Evolutionary conservation across 2,888 invertebrate species (phyloP), one percentile per base, ranked within the genome.

Genomic region (Acleris sparsana): DNA sequence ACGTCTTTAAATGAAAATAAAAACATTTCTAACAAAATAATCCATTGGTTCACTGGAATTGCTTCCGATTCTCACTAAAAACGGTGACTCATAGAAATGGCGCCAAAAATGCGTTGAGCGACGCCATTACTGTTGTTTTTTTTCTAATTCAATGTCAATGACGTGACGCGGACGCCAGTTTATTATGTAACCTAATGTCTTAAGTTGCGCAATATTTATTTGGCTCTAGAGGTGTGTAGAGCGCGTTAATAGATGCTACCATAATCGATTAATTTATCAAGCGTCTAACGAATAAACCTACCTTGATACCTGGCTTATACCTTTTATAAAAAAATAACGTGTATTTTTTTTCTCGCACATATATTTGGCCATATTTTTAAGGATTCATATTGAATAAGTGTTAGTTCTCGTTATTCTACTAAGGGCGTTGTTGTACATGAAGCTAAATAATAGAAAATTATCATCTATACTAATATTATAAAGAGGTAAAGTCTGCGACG

Each of bases 11-110:
- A 61, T 20, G n/a, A 49, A 33, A 53, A 51, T 46, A 55, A 52
- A 16, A 11, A 39, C 33, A 29, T 43, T 51, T 60, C 25, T 52
- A 48, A 62, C 29, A 53, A 13, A 56, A 70, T 63, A 67, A 69
- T 62, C 63, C 67, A 68, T 73, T 73, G 74, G 76, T 68, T 76
- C 76, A 76, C 68, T 64, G 66, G 69, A 72, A 65, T 63, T 53
- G 56, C 70, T 73, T 72, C 72, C 72, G 72, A 62, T 76, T 76
- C 73, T 63, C 53, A 66, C 58, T 62, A 71, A 67, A 59, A 56
- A 17, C 61, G 17, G 57, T 77, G 75, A 76, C 20, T 73, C 73
- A 74, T 9, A 49, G 16, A 56, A 64, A 25, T 43, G 65, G 65
- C 61, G 61, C 65, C 65, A 61, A 61, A 48, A 61, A 11, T 44